A percentile compares a stretch with the other conserved stretches of the same genome.
Evolutionary conservation across 2,797 vertebrate genomes (phyloP).

Genomic region (Numenius phaeopus): DNA sequence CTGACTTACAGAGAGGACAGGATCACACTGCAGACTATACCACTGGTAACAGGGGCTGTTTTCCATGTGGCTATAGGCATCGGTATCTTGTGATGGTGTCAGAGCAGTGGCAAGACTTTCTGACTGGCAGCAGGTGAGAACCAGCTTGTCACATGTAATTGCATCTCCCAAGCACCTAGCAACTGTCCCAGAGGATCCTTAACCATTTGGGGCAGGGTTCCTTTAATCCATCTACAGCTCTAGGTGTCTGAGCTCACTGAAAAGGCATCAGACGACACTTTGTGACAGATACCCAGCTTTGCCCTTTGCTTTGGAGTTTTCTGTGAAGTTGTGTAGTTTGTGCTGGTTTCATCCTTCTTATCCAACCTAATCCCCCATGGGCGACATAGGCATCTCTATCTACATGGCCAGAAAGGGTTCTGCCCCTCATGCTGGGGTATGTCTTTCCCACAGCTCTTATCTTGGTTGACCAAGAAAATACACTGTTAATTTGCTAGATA

Average conservation of each 20-base stretch:
- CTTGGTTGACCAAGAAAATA: neutral
- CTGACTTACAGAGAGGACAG: neutral
- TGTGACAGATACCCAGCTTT: neutral
- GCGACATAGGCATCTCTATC: neutral
- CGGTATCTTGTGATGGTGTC: neutral
- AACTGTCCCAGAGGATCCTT: neutral
- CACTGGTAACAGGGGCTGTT: neutral
- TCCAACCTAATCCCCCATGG: neutral
- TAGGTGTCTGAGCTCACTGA: neutral
- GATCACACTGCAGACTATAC: neutral
- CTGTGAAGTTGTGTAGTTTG: neutral
- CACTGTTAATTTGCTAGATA: neutral
- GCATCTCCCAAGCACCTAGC: neutral
- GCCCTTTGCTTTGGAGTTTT: neutral
- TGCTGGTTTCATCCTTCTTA: neutral
- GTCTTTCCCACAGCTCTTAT: neutral
- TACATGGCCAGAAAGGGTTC: neutral
- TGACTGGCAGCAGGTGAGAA: neutral
- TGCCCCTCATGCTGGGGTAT: neutral
- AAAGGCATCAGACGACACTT: neutral
- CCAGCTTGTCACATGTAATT: neutral
- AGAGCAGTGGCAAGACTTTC: neutral
- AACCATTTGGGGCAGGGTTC: neutral
- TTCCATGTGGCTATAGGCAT: fast-evolving
- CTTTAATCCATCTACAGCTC: neutral